Evolutionary conservation across 2,797 vertebrate species (phyloP).

Genomic region (Lepidocolaptes lacrymiger): DNA sequence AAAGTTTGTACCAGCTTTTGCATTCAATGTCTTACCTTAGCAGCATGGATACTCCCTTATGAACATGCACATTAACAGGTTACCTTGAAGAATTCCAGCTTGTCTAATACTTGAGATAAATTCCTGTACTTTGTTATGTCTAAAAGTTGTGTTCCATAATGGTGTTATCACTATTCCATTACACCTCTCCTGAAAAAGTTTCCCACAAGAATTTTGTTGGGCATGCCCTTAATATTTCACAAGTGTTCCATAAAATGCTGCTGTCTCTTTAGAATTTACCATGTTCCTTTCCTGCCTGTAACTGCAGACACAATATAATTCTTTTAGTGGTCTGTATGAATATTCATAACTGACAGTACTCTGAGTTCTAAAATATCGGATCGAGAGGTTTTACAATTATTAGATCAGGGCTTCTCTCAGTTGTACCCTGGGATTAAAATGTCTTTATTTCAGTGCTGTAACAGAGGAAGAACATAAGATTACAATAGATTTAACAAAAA

Average conservation of each 20-base stretch:
- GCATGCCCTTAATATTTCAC: constrained; percentile 6
- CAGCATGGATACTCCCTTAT: not conserved
- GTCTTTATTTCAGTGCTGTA: constrained; percentile 66
- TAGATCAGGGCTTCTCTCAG: constrained; percentile 65
- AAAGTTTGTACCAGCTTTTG: not conserved
- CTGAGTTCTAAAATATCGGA: constrained; percentile 41
- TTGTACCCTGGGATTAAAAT: constrained; percentile 64
- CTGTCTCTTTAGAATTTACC: constrained; percentile 9
- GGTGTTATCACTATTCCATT: not conserved
- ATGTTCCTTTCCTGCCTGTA: not conserved
- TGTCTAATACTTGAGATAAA: not conserved
- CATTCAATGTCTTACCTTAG: not conserved
- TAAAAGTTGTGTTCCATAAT: not conserved
- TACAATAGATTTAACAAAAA: constrained; percentile 75
- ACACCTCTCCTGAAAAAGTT: not conserved
- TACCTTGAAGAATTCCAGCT: not conserved
- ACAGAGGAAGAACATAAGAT: constrained; percentile 70
- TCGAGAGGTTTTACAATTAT: constrained; percentile 64
- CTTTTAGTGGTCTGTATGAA: constrained; percentile 58
- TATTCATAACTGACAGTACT: constrained; percentile 57
- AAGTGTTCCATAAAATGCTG: not conserved
- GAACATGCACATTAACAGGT: not conserved
- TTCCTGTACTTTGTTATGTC: not conserved
- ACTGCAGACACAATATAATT: constrained; percentile 18
- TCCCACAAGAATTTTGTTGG: not conserved